Evolutionary conservation across 2,113 vertebrate species (phyloP).

Genomic region (Telmatochromis sp.): DNA sequence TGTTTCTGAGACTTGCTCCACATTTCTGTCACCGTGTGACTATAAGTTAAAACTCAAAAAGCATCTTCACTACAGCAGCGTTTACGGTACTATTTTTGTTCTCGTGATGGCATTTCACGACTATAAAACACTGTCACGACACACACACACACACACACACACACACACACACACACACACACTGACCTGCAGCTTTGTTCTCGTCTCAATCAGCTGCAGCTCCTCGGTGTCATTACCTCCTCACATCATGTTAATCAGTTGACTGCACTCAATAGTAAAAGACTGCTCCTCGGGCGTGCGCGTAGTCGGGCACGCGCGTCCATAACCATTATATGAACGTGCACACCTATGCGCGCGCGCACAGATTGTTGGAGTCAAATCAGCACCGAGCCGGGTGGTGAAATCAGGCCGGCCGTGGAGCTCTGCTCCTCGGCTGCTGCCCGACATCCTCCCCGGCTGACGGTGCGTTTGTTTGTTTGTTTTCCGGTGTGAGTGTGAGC

Average conservation of each 20-base stretch:
- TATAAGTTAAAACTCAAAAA: not conserved
- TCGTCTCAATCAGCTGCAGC: slow-evolving; percentile 1
- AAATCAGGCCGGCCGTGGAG: not conserved
- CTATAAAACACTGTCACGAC: not conserved
- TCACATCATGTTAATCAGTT: slow-evolving; percentile 27
- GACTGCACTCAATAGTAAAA: not conserved
- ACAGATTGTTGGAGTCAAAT: not conserved
- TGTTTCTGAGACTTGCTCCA: not conserved
- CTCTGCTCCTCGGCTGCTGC: not conserved
- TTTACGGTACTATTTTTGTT: not conserved
- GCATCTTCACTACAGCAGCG: not conserved
- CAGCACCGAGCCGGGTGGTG: not conserved
- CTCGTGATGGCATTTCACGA: not conserved
- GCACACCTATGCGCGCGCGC: not conserved
- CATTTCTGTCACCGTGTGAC: accelerated
- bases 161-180: not conserved
- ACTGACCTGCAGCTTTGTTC: slow-evolving; percentile 29
- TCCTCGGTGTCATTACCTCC: slow-evolving; percentile 17
- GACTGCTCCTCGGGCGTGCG: not conserved
- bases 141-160: not conserved
- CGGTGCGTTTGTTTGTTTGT: not conserved
- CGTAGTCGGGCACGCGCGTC: not conserved
- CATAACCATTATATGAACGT: not conserved
- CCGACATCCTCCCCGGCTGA: not conserved
- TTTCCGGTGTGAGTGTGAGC: not conserved